These are phyloP conservation scores for Trogon melanurus DNA, from an alignment of 2,113 vertebrate genomes.

Conservation along the genomic window DNA sequence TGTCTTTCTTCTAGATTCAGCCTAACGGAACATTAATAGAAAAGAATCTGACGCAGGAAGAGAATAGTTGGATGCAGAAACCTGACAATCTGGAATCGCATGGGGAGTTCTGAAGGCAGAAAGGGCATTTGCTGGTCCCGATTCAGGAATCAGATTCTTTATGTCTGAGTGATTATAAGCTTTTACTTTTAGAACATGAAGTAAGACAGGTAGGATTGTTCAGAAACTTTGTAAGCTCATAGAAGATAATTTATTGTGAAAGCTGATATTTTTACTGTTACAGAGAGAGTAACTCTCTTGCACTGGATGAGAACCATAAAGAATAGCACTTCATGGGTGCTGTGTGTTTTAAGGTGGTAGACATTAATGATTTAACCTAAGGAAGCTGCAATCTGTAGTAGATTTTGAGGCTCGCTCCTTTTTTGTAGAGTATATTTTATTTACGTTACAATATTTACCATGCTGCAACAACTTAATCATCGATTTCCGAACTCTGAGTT, in stretches of 20 bases:
- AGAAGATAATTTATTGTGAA: constrained; percentile 55
- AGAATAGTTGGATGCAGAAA: not conserved
- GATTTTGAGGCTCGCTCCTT: not conserved
- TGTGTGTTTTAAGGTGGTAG: not conserved
- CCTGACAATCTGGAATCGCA: not conserved
- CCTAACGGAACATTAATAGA: not conserved
- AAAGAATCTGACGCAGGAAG: not conserved
- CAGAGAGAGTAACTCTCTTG: not conserved
- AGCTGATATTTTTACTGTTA: constrained; percentile 36
- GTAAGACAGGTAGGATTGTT: constrained; percentile 44
- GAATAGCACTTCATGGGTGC: not conserved
- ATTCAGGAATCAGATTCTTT: not conserved
- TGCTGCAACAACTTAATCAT: not conserved
- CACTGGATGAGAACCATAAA: constrained; percentile 24
- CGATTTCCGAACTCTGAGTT: not conserved
- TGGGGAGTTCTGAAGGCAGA: constrained; percentile 19
- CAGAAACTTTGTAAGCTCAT: not conserved
- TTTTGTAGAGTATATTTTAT: constrained; percentile 43
- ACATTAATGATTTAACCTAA: not conserved
- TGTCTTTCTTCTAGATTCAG: constrained; percentile 60
- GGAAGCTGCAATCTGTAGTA: not conserved
- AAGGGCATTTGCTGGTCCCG: not conserved
- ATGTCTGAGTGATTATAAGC: constrained; percentile 43
- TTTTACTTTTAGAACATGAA: constrained; percentile 50
- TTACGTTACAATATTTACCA: not conserved